Evolutionary conservation across 2,888 invertebrate species (phyloP), one percentile per base, ranked within the genome.

Genomic region (Patella caerulea): DNA sequence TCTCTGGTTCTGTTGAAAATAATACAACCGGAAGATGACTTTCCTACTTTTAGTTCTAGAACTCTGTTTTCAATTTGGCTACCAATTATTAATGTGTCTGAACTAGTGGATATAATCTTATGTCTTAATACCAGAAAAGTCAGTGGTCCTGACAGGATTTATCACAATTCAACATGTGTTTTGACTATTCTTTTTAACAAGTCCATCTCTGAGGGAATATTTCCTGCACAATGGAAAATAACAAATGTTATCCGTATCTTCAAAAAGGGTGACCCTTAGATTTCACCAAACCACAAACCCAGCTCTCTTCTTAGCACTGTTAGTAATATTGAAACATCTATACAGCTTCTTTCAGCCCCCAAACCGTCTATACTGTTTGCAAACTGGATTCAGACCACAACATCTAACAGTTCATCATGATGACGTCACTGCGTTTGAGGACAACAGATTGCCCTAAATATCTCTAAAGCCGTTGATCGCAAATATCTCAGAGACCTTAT

Each of bases 401-500:
- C 29, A 71, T 7, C 4, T 3, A 14, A 71, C 12, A 2, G 14
- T 14, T 71, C 34, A 29, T 19, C 71, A 29, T 5, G 71, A 7
- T 29, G n/a, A 4, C 71, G 24, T 15, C 14, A 71, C 24, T 5
- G 71, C 29, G 12, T 34, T 71, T 71, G 71, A 71, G 12, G 34
- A 14, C 34, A 1, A 34, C 14, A 1, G n/a, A 29, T 4, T 29
- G 1, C 0, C 3, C 14, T 71, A 9, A 29, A 71, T 19, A 71
- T 56, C 2, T 56, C 56, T 17, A 34, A 56, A 2, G 56, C 7
- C 5, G 2, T 56, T 34, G 78, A 78, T 54, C 17, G 65, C 3
- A 74, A 71, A 24, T 78, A 71, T 70, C 77, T 74, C 59, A 74
- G n/a, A 59, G 56, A 59, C 4, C 73, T 74, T 0, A 1, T 74